Percentiles rank a stretch among this genome's conserved stretches.
Evolutionary conservation across 2,888 invertebrate genomes (phyloP).

Genomic region (Aspidapion aeneum): DNA sequence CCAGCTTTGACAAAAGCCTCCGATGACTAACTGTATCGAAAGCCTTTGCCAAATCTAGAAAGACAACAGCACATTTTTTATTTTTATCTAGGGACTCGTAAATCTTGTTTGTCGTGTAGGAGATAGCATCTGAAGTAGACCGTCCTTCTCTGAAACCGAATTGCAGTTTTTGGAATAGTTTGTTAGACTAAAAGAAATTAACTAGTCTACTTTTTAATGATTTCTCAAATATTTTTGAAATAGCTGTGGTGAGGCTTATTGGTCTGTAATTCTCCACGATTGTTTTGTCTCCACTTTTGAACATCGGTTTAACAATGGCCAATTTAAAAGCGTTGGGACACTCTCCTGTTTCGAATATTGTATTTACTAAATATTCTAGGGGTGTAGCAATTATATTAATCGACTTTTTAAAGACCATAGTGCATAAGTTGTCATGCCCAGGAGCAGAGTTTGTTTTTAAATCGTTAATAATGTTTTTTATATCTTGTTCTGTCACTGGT

Average conservation of each 20-base stretch:
- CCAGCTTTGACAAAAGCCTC: no score
- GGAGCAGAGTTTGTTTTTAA: background rate
- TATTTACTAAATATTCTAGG: no score
- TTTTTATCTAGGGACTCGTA: background rate
- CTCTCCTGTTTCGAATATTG: no score
- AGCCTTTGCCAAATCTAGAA: no score
- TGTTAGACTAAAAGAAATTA: background rate
- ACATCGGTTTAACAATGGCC: constrained; percentile 4
- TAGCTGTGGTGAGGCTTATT: background rate
- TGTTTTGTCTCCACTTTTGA: constrained; percentile 8
- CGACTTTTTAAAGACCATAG: background rate
- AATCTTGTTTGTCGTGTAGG: background rate
- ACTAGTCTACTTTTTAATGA: background rate
- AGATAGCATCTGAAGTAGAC: constrained; percentile 2
- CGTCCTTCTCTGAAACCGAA: constrained; percentile 5
- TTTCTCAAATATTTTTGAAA: background rate
- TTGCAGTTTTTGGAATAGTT: constrained; percentile 4
- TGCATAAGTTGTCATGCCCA: background rate
- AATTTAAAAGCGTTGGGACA: constrained; percentile 6
- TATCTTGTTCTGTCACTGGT: background rate
- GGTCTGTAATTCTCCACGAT: constrained; percentile 10
- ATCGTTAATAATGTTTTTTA: background rate
- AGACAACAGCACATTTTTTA: background rate
- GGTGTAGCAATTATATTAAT: no score
- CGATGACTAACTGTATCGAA: no score